These are phyloP conservation scores for Sebastes hubbsi DNA, from an alignment of 2,797 vertebrate species.

Conservation along the genomic window DNA sequence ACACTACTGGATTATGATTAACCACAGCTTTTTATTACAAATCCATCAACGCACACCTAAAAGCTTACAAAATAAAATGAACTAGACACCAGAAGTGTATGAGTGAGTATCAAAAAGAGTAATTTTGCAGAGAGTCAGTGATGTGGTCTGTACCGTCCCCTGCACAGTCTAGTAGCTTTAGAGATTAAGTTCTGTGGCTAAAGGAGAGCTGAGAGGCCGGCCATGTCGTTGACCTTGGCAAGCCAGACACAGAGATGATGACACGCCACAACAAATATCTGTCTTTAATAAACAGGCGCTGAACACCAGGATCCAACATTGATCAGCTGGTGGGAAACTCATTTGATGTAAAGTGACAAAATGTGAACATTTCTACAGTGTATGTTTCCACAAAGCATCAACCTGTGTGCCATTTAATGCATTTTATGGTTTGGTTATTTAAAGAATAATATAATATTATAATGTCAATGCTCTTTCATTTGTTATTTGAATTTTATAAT, in stretches of 20 bases:
- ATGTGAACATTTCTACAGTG: not conserved
- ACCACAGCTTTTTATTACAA: not conserved
- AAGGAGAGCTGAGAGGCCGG: constrained; percentile 50
- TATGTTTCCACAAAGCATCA: not conserved
- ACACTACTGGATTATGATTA: constrained; percentile 2
- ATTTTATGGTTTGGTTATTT: not conserved
- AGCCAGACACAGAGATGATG: constrained; percentile 39
- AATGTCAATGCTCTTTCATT: not conserved
- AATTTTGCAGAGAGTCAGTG: constrained; percentile 23
- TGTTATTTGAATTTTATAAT: not conserved
- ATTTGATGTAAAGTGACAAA: not conserved
- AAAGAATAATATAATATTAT: not conserved
- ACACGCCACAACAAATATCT: constrained; percentile 58
- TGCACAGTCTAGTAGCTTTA: constrained; percentile 47
- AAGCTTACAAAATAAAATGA: not conserved
- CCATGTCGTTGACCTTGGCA: constrained; percentile 66
- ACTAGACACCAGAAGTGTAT: not conserved
- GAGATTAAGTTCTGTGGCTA: constrained; percentile 48
- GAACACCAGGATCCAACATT: not conserved
- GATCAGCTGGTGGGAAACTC: not conserved
- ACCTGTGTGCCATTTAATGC: not conserved
- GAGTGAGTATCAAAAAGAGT: not conserved
- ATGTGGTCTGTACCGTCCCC: constrained; percentile 13
- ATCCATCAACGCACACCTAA: not conserved
- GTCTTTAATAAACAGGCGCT: constrained; percentile 58